Evolutionary conservation across 2,888 invertebrate species (phyloP), one percentile per base, ranked within the genome.

Genomic region (Campoplex nolae): DNA sequence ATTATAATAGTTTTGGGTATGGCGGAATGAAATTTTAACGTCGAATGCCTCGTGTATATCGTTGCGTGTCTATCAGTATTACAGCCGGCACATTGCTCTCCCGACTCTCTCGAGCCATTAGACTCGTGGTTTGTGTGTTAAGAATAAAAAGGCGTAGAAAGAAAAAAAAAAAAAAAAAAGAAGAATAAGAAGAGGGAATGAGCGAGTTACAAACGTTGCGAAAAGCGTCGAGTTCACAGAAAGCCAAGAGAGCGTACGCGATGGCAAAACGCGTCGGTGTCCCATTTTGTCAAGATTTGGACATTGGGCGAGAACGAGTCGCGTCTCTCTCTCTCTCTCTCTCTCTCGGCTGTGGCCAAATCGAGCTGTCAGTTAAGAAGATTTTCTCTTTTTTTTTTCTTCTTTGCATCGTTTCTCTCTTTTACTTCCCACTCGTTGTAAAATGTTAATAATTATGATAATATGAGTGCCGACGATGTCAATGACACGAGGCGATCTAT

Each of bases 401-500:
- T 56, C 11, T 4, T 18, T 70, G 1, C 42, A 7, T 7, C 42
- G 42, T 42, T 38, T 54, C 62, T 16, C 48, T 32, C 54, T 28
- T 9, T 48, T 32, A 32, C 62, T 11, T 76, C 65, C 45, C 65
- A 77, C 51, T 38, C 54, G 51, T 74, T 67, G 38, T 65, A 42
- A 38, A 62, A 73, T 68, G 32, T 42, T 54, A 56, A 77, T 58
- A 82, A 85, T 86, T 83, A 86, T 51, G 77, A 82, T 70, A 75
- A 79, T 86, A 48, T 56, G 54, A 32, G 56, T 18, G 35, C 54
- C 75, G 23, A 45, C 73, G 83, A 83, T 86, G 85, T 86, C 85
- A 86, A 83, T 83, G 85, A 86, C 85, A 86, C 85, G 83, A 75
- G 38, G 16, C 70, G 38, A 32, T 54, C 67, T 45, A 76, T 68